Evolutionary conservation across 2,797 vertebrate genomes (phyloP).

Genomic region (Chiropotes sagulatus): DNA sequence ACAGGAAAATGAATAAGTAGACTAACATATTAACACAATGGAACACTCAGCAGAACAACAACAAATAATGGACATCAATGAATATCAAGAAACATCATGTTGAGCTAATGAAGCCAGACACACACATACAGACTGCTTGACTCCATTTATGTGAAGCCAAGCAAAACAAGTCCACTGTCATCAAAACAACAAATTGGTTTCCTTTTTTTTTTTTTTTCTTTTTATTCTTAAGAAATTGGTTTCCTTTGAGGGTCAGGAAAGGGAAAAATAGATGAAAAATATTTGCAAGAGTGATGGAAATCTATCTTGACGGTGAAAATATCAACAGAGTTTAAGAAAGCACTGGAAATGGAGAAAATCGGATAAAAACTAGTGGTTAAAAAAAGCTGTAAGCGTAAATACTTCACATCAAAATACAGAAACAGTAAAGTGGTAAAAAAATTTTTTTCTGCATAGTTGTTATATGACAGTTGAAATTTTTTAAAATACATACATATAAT

Average conservation of each 20-base stretch:
- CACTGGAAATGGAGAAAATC: background rate
- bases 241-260: background rate
- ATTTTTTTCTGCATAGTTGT: background rate
- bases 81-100: background rate
- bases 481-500: background rate
- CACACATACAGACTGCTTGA: background rate
- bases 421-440: background rate
- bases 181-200: background rate
- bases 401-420: background rate
- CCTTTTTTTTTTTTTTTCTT: background rate
- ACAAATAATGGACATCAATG: background rate
- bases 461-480: background rate
- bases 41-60: background rate
- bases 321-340: background rate
- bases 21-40: background rate
- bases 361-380: background rate
- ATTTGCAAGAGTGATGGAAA: background rate
- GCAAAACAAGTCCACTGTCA: background rate
- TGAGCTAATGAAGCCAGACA: background rate
- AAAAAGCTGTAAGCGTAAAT: background rate
- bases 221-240: too few relatives aligned
- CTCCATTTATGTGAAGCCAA: background rate
- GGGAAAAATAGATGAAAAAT: background rate
- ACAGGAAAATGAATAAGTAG: background rate
- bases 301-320: background rate